Conservation (phyloP, 2,113 vertebrate genomes). For the Stigmatopora nigra region DNA sequence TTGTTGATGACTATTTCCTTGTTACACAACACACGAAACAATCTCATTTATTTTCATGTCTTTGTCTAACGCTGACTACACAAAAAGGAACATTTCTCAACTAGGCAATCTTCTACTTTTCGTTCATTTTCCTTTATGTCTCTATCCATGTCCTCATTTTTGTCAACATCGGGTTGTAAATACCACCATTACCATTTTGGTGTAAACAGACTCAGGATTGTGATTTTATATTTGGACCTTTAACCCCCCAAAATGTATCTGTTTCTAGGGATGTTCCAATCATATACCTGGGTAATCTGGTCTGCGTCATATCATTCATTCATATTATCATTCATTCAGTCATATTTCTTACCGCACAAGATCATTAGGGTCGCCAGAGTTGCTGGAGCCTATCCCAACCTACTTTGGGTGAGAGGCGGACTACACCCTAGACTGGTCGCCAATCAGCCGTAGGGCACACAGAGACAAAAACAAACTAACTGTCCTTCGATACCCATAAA, state of each 20-base stretch:
- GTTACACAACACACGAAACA: not conserved
- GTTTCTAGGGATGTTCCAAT: too few species aligned
- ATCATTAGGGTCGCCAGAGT: too few species aligned
- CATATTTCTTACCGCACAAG: too few species aligned
- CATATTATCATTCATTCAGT: too few species aligned
- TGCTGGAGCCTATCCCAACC: too few species aligned
- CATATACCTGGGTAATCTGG: too few species aligned
- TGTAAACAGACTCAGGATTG: not conserved
- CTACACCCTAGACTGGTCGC: too few species aligned
- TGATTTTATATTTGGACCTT: not conserved
- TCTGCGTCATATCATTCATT: too few species aligned
- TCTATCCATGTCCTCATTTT: conserved; percentile 1
- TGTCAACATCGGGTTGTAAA: conserved; percentile 15
- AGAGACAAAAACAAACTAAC: too few species aligned
- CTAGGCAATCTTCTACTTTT: not conserved
- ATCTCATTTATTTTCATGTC: not conserved
- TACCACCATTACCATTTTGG: conserved; percentile 14
- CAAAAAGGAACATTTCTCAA: conserved; percentile 10
- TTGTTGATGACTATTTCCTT: not conserved
- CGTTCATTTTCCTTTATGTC: not conserved
- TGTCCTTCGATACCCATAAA: too few species aligned
- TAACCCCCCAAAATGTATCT: not conserved
- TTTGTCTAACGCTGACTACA: conserved; percentile 16
- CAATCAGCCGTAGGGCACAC: too few species aligned
- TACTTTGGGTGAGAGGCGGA: too few species aligned